Base-by-base conservation (phyloP, 2,888 invertebrate genomes). In the Andrena bicolor region DNA sequence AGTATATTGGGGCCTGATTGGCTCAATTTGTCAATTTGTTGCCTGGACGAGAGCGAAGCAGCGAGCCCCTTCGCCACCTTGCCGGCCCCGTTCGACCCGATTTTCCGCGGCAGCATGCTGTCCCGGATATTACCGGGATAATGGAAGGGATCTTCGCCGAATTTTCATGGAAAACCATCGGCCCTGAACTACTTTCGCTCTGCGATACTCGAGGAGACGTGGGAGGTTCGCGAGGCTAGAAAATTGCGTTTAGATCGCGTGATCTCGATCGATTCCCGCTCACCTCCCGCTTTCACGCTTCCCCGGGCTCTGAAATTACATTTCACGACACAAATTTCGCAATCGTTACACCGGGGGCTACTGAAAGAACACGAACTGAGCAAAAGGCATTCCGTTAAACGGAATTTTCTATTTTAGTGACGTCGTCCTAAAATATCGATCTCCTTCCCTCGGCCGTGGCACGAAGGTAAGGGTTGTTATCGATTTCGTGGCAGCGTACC, bases 11-110 rank as follows among this genome's bases (percentile, higher is more conserved):
- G 69, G 73, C 48, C 87, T 85, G 86, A 87, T 87, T 87, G 86
- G 85, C 66, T 70, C 86, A 81, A 86, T 86, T 85, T 85, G 85
- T 86, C 86, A 85, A 86, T 86, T 87, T 85, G 70, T 76, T 83
- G 76, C 75, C 63, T 75, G 74, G 65, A 66, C 77, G 68, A 65
- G 76, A 56, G 56, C 51, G 56, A 48, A 23, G 20, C 41, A 16
- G 61, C 53, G 35, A 63, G 26, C 70, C 71, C 23, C 48, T 58
- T 28, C 23, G 60, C 56, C 35, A 41, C 20, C 26, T 48, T 28
- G 3, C 49, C 13, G 20, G 32, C 23, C 13, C 35, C 16, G 68
- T 32, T 58, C 83, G 81, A 82, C 77, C 72, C 84, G 86, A 86
- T 86, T 84, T 82, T 84, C 83, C 83, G 64, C 35, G 69, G 74